Percentiles rank a stretch among this genome's conserved stretches.
These are phyloP conservation scores for Crocallis elinguaria DNA, from an alignment of 2,888 invertebrate species.

Conservation along the genomic window DNA sequence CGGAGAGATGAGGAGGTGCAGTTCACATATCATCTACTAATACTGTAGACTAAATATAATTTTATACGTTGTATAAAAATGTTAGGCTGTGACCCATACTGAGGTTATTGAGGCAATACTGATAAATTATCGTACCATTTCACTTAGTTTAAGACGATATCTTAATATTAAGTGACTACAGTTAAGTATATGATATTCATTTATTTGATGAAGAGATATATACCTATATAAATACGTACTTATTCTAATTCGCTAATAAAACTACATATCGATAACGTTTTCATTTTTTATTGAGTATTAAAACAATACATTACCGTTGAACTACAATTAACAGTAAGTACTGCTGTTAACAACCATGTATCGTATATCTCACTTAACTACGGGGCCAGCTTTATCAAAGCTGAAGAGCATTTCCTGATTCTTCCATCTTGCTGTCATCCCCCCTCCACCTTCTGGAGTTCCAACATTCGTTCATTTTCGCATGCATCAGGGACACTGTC, in stretches of 20 bases:
- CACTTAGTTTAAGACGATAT: not conserved
- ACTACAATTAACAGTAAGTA: not conserved
- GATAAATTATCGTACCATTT: not conserved
- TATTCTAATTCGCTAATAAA: constrained; percentile 11
- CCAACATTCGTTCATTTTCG: constrained; percentile 72
- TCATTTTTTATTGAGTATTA: not conserved
- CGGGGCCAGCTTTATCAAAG: constrained; percentile 52
- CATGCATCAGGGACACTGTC: constrained; percentile 37
- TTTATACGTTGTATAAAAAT: constrained; percentile 36
- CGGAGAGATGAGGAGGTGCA: constrained; percentile 60
- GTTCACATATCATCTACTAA: constrained; percentile 72
- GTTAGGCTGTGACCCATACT: constrained; percentile 34
- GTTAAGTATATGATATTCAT: constrained; percentile 10
- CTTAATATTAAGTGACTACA: not conserved
- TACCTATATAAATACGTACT: too few species aligned
- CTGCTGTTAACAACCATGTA: constrained; percentile 4
- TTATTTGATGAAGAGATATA: not conserved
- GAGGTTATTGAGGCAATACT: constrained; percentile 21
- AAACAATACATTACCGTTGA: not conserved
- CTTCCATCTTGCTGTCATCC: constrained; percentile 54
- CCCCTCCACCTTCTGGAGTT: constrained; percentile 67
- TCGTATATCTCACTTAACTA: constrained; percentile 41
- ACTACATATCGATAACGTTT: not conserved
- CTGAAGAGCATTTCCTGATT: constrained; percentile 61
- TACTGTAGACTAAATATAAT: constrained; percentile 3